Conservation (phyloP, 2,113 vertebrate species). For the Daubentonia madagascariensis region DNA sequence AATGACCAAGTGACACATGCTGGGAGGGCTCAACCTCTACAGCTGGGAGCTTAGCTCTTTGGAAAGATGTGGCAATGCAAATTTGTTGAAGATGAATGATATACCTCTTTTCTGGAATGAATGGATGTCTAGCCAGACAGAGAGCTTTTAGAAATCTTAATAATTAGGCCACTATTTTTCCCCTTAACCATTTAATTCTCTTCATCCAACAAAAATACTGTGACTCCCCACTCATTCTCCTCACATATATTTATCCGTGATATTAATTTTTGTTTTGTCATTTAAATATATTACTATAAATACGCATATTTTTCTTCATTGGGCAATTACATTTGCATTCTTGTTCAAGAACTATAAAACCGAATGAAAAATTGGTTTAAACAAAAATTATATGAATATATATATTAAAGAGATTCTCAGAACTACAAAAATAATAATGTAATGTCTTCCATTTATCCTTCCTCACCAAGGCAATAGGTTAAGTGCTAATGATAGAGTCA, state of each 20-base stretch:
- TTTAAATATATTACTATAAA: not conserved
- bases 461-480: not conserved
- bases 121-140: not conserved
- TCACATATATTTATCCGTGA: not conserved
- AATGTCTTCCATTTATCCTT: not conserved
- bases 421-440: not conserved
- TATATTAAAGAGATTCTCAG: not conserved
- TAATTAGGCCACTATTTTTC: not conserved
- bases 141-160: not conserved
- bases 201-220: not conserved
- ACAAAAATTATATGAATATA: not conserved
- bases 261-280: not conserved
- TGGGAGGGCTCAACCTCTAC: not conserved
- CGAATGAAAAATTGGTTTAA: not conserved
- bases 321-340: not conserved
- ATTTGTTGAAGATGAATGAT: conserved; percentile 39
- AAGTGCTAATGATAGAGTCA: not conserved
- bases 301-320: not conserved
- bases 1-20: conserved; percentile 23
- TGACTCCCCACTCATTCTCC: fast-evolving
- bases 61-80: not conserved
- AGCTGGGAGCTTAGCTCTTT: not conserved
- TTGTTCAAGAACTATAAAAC: not conserved
- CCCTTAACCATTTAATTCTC: not conserved
- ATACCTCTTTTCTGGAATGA: not conserved